phyloP scores from a whole-genome alignment of 2,888 invertebrate genomes.

The Serrognathus titanus region DNA sequence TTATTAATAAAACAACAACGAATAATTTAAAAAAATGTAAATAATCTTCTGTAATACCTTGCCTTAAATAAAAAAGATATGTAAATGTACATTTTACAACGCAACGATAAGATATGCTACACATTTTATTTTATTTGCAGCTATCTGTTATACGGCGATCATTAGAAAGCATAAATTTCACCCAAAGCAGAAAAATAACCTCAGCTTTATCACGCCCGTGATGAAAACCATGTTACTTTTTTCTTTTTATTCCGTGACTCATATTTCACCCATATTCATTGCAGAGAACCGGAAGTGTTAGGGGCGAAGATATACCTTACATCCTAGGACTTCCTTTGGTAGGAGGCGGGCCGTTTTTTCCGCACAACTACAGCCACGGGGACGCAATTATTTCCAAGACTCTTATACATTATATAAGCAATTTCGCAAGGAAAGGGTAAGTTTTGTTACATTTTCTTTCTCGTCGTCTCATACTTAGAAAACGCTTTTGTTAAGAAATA shows the following conservation, averaged over 20 bases:
- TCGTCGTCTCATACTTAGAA: too few relatives aligned
- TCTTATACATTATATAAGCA: conserved; percentile 80
- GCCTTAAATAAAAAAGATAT: too few relatives aligned
- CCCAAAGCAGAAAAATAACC: neutral
- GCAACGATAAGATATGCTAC: too few relatives aligned
- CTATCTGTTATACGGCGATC: neutral
- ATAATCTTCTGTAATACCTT: too few relatives aligned
- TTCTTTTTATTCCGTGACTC: too few relatives aligned
- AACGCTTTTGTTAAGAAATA: too few relatives aligned
- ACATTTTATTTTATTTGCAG: neutral
- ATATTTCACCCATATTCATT: conserved; percentile 29
- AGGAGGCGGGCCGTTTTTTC: conserved; percentile 59
- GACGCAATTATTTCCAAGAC: conserved; percentile 76
- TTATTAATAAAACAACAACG: too few relatives aligned
- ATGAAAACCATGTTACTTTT: neutral
- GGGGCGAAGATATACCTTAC: conserved; percentile 84
- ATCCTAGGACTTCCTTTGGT: conserved; percentile 78
- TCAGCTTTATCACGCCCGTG: neutral
- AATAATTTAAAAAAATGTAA: too few relatives aligned
- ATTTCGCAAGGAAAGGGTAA: conserved; percentile 87
- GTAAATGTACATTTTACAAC: neutral
- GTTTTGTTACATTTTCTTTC: conserved; percentile 32
- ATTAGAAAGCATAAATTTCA: neutral
- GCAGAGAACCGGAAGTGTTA: conserved; percentile 75
- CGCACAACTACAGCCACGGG: conserved; percentile 75